Conservation (phyloP, 2,113 vertebrate genomes). For the Malurus elegans region DNA sequence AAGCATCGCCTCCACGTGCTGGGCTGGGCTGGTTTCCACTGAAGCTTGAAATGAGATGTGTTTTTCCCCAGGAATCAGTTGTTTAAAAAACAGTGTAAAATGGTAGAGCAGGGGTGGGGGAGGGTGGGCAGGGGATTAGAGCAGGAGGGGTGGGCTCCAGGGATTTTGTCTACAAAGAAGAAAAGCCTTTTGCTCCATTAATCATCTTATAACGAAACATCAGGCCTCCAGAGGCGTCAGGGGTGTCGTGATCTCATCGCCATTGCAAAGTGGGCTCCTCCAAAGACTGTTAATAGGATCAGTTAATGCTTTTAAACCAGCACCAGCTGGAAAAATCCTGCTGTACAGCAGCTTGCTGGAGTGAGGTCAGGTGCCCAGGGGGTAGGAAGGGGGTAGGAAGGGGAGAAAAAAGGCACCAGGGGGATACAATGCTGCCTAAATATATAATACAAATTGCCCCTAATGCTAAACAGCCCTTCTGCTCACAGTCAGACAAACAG, state of each 20-base stretch:
- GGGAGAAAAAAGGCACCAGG: background rate
- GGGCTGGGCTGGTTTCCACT: background rate
- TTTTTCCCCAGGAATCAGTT: background rate
- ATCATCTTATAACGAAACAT: background rate
- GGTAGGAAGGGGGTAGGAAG: background rate
- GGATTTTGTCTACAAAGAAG: background rate
- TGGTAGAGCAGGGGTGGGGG: no score
- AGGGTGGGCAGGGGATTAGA: rapidly evolving
- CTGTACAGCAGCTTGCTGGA: background rate
- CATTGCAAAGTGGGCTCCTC: background rate
- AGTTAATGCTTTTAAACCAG: background rate
- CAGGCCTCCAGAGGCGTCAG: background rate
- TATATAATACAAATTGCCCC: background rate
- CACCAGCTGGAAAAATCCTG: background rate
- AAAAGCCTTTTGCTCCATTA: conserved; percentile 5
- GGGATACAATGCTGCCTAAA: background rate
- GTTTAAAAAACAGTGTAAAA: background rate
- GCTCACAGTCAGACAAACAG: background rate
- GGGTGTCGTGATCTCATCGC: background rate
- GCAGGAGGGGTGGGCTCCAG: background rate
- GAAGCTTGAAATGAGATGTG: background rate
- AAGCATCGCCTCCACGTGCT: rapidly evolving
- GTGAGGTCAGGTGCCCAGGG: background rate
- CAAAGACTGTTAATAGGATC: background rate
- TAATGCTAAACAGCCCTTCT: background rate